Conservation (phyloP, 2,113 vertebrate genomes). For the Triplophysa dalaica region DNA sequence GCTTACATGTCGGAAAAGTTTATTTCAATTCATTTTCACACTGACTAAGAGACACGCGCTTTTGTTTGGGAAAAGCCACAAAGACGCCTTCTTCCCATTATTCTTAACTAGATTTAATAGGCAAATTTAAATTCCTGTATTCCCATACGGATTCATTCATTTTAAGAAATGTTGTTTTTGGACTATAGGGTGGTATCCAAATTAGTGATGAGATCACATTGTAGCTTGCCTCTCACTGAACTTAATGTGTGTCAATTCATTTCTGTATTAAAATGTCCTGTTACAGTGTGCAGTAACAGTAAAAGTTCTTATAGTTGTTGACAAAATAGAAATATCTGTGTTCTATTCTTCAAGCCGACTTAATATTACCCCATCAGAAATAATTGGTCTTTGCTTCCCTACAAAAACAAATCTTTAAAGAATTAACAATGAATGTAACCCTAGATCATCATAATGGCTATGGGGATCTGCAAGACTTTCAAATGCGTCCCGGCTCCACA, state of each 20-base stretch:
- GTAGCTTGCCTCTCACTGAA: background rate
- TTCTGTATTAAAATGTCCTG: background rate
- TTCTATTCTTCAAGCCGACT: no score
- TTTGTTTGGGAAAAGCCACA: conserved; percentile 2
- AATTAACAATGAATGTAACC: background rate
- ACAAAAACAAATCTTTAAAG: background rate
- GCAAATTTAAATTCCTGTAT: background rate
- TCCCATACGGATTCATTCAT: background rate
- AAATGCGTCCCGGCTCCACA: background rate
- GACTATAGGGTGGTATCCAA: background rate
- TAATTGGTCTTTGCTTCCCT: background rate
- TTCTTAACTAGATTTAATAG: background rate
- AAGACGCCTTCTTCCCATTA: background rate
- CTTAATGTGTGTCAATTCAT: background rate
- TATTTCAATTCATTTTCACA: conserved; percentile 1
- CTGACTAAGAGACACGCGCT: no score
- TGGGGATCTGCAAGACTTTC: background rate
- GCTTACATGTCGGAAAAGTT: conserved; percentile 6
- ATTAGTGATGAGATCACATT: background rate
- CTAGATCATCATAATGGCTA: background rate
- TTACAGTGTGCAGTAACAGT: background rate
- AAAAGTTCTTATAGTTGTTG: background rate
- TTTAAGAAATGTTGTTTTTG: background rate
- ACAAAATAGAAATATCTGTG: background rate
- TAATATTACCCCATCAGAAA: background rate